These are phyloP conservation scores for Dromiciops gliroides DNA, from an alignment of 2,113 vertebrate genomes.

Conservation along the genomic window DNA sequence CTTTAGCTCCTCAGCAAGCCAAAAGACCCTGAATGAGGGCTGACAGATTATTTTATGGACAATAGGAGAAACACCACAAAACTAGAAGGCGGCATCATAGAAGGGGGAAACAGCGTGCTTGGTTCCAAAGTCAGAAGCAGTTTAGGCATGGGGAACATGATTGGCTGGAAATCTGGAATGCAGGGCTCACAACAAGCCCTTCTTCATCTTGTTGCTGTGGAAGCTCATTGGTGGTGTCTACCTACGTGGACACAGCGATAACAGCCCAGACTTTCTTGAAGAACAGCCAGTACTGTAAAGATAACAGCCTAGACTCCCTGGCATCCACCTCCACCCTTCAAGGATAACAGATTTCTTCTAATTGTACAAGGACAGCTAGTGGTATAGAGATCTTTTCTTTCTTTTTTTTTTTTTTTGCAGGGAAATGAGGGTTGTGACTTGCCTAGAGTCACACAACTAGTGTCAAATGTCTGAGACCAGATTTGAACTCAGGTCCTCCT, in stretches of 20 bases:
- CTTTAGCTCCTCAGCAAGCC: background rate
- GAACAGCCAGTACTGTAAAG: background rate
- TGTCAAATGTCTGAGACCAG: too few relatives aligned
- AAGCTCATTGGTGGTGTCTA: background rate
- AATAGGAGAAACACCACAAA: background rate
- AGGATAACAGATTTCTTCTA: background rate
- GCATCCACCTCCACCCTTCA: background rate
- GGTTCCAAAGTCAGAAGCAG: background rate
- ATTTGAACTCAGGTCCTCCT: too few relatives aligned
- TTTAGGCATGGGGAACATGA: background rate
- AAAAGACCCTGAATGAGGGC: background rate
- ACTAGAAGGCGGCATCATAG: background rate
- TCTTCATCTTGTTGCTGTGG: background rate
- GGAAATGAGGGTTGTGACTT: too few relatives aligned
- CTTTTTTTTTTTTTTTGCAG: too few relatives aligned
- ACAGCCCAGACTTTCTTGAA: background rate
- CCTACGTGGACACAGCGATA: background rate
- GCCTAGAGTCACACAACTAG: too few relatives aligned
- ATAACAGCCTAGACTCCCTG: background rate
- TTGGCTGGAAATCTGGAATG: background rate
- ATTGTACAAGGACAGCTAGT: background rate
- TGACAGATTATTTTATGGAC: background rate
- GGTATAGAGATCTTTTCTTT: background rate
- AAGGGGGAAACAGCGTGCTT: background rate
- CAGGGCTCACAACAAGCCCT: background rate